Evolutionary conservation across 2,797 vertebrate genomes (phyloP), one percentile per base, ranked within the genome.

Genomic region (Microhierax caerulescens): DNA sequence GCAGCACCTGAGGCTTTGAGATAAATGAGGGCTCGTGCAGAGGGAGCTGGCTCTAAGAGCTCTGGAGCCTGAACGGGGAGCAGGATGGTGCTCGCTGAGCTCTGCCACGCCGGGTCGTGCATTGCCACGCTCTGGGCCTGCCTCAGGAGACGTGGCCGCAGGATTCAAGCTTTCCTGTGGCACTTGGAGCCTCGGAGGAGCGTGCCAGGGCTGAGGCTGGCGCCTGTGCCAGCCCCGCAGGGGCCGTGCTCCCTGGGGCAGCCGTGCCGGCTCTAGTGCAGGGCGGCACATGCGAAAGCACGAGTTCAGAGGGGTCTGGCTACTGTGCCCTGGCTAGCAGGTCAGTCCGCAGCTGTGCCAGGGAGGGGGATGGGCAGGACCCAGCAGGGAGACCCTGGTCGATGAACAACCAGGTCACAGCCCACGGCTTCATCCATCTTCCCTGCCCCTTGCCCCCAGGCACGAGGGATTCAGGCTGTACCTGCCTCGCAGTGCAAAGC

Each of bases 81-180:
- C n/a, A 10, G 51, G 72, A 7, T 2, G 64, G 32, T 22, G 50
- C 75, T 30, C 2, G 1, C 12, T 20, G 16, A 1, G 23, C 47
- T 60, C 22, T 10, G 64, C 70, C 5, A 1, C 2, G 45, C 45
- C 43, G 30, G 51, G 7, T 7, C 8, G 74, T 7, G 2, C 79
- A 18, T 27, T 25, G 60, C 67, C 37, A 1, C 0, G 7, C 53
- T 43, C 59, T 7, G 76, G 23, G 51, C 12, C 15, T 16, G 45
- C 53, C 50, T 11, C 24, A 0, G 21, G n/a, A 59, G n/a, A 10
- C 0, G 2, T 3, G 20, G 41, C 27, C 22, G 32, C 18, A 6
- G 85, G 48, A 4, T 32, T 34, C 4, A 0, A 23, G 48, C 43
- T 21, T 30, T 24, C 28, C 59, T 9, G 57, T 0, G 3, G 36